Conservation (phyloP, 2,888 invertebrate genomes). For the Crepidodera aurea region DNA sequence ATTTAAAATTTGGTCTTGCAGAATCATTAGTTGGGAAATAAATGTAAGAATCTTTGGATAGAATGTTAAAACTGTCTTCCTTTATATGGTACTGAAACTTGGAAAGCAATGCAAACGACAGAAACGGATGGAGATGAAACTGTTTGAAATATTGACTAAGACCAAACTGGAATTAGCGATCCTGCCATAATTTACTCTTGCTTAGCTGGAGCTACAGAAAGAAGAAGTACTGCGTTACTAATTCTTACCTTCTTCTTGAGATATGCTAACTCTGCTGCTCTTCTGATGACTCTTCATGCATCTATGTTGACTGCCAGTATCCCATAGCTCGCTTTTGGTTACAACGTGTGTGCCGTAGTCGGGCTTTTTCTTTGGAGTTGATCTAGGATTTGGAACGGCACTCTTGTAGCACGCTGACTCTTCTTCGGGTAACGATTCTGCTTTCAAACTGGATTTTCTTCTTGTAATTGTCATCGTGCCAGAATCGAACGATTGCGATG, state of each 20-base stretch:
- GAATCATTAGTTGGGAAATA: too few species aligned
- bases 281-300: constrained; percentile 58
- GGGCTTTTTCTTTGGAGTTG: constrained; percentile 63
- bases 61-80: too few species aligned
- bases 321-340: constrained; percentile 62
- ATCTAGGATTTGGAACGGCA: constrained; percentile 53
- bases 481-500: constrained; percentile 29
- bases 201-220: too few species aligned
- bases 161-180: too few species aligned
- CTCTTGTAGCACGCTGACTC: constrained; percentile 49
- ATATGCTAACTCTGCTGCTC: constrained; percentile 52
- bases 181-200: too few species aligned
- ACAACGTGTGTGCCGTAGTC: constrained; percentile 60
- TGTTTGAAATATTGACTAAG: too few species aligned
- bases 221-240: background rate
- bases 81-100: too few species aligned
- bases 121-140: too few species aligned
- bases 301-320: constrained; percentile 59
- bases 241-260: constrained; percentile 55
- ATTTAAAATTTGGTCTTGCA: too few species aligned
- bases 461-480: constrained; percentile 57
- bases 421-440: constrained; percentile 52
- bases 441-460: constrained; percentile 50
- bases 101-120: too few species aligned
- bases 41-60: too few species aligned